Conservation (phyloP, 2,888 invertebrate genomes). For the Horisme vitalbata region DNA sequence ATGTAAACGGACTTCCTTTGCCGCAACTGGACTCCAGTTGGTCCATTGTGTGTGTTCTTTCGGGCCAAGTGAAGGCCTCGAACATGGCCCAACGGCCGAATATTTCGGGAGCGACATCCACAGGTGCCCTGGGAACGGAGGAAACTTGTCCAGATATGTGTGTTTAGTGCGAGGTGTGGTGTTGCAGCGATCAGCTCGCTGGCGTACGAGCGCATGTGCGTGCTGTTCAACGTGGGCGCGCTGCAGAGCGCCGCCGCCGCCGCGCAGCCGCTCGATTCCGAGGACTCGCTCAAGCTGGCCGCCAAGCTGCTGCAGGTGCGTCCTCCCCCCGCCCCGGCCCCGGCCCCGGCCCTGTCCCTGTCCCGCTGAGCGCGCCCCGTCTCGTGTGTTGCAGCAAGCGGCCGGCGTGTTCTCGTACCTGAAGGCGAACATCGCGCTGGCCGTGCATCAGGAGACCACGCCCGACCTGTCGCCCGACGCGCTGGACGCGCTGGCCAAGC, state of each 20-base stretch:
- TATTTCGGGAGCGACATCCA: no score
- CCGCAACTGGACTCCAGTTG: no score
- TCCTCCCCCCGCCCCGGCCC: background rate
- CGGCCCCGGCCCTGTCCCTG: no score
- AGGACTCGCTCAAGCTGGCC: slow-evolving; percentile 96
- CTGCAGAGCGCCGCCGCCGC: slow-evolving; percentile 93
- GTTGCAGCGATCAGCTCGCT: slow-evolving; percentile 95
- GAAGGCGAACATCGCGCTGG: slow-evolving; percentile 89
- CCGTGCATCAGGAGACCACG: slow-evolving; percentile 97
- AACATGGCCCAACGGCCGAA: no score
- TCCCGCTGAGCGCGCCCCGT: background rate
- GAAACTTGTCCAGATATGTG: no score
- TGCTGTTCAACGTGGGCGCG: slow-evolving; percentile 98
- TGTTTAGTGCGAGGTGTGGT: no score
- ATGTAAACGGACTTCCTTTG: no score
- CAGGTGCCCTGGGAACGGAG: no score
- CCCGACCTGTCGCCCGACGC: slow-evolving; percentile 97
- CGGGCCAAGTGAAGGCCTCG: no score
- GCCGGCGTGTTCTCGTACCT: slow-evolving; percentile 95
- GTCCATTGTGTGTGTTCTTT: no score
- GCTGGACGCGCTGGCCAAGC: slow-evolving; percentile 90
- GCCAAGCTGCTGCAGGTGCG: slow-evolving; percentile 94
- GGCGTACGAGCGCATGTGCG: slow-evolving; percentile 96
- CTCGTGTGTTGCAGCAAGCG: slow-evolving; percentile 86
- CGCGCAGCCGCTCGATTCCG: slow-evolving; percentile 93